phyloP scores from a whole-genome alignment of 2,797 vertebrate species.

The Coracias cyanogaster region DNA sequence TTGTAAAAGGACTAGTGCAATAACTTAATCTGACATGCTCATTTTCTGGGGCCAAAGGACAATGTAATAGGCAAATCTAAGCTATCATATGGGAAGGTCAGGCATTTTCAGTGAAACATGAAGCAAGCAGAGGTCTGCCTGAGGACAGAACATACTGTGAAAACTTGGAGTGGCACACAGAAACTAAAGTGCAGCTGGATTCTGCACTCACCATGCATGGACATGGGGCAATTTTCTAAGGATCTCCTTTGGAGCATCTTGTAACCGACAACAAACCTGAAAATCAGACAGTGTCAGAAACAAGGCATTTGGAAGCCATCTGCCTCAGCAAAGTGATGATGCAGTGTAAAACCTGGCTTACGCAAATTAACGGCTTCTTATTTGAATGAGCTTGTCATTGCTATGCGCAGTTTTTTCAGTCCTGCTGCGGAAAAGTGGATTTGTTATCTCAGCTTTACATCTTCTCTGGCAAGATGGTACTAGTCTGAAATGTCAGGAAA shows the following conservation, averaged over 20 bases:
- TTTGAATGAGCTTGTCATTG: not conserved
- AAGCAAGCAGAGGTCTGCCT: not conserved
- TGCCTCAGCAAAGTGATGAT: constrained; percentile 18
- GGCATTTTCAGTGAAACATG: not conserved
- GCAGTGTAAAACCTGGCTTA: not conserved
- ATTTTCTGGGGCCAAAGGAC: not conserved
- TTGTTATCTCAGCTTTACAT: not conserved
- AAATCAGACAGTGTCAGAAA: constrained; percentile 40
- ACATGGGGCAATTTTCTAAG: not conserved
- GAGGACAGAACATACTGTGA: not conserved
- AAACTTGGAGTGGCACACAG: not conserved
- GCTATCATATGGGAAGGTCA: not conserved
- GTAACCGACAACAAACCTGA: constrained; percentile 17
- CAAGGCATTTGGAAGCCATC: constrained; percentile 19
- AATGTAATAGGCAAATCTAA: not conserved
- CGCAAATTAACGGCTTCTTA: constrained; percentile 3
- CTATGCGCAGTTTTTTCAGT: not conserved
- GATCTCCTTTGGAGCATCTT: not conserved
- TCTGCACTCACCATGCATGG: not conserved
- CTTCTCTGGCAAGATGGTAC: not conserved
- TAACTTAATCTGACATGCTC: not conserved
- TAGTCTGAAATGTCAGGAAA: not conserved
- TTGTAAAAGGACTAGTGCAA: not conserved
- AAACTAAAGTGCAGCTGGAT: not conserved
- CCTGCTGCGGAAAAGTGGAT: not conserved